Conservation (phyloP, 2,113 vertebrate genomes). For the Ceuthmochares aereus region DNA sequence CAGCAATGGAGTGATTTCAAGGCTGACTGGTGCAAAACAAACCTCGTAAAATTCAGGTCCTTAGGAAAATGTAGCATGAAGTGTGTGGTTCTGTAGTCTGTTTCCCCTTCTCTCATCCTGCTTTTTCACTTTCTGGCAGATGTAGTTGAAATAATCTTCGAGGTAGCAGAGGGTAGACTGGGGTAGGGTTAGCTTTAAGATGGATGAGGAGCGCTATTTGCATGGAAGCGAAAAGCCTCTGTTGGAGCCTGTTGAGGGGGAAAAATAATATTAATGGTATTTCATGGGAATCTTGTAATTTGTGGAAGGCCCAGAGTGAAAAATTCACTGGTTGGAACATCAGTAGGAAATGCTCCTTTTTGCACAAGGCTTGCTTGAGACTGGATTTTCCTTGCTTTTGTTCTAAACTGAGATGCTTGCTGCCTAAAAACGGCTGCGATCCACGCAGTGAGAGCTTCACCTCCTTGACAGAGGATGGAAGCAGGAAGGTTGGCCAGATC, state of each 20-base stretch:
- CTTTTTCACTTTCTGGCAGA: neutral
- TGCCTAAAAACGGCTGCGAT: conserved; percentile 9
- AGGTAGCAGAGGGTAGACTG: neutral
- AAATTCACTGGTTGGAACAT: neutral
- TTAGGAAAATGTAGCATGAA: neutral
- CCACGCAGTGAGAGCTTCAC: neutral
- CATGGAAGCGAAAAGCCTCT: neutral
- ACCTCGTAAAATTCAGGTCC: neutral
- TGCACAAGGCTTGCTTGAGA: conserved; percentile 27
- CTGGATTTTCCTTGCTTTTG: conserved; percentile 59
- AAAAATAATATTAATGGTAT: conserved; percentile 6
- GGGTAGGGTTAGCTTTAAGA: conserved; percentile 39
- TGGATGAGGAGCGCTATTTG: conserved; percentile 19
- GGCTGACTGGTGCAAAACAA: neutral
- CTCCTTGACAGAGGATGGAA: conserved; percentile 18
- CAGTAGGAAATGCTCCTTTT: neutral
- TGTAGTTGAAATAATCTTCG: neutral
- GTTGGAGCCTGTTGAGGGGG: neutral
- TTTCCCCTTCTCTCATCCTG: neutral
- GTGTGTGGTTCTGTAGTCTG: neutral
- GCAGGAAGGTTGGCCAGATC: neutral
- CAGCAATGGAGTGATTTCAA: neutral
- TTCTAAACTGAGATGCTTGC: conserved; percentile 26
- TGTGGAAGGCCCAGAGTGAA: conserved; percentile 27
- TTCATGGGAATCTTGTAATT: conserved; percentile 1